Evolutionary conservation across 2,797 vertebrate genomes (phyloP), one percentile per base, ranked within the genome.

Genomic region (Huso huso): DNA sequence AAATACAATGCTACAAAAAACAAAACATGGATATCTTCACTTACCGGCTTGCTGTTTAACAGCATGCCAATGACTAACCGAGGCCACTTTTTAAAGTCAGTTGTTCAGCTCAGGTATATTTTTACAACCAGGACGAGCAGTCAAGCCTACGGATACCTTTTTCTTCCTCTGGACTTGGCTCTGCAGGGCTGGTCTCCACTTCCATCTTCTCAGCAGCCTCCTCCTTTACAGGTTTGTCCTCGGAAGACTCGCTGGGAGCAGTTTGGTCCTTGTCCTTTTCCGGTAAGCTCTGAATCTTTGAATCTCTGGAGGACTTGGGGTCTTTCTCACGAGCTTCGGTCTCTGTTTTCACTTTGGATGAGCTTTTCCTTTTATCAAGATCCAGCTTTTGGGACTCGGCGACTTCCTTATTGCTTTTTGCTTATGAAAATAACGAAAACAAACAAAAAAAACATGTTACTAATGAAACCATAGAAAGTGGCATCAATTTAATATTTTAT

Each of bases 331-430:
- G 84, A 74, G 79, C 77, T 69, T 79, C 74, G 70, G 75, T 18
- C 8, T 87, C 84, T 66, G 66, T 18, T 77, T 89, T 91, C 15
- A 87, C 72, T 71, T 86, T 87, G 67, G 70, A 61, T 1, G 75
- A 52, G 73, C 75, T 80, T 83, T 86, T 88, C 75, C 81, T 81
- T 78, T 84, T 85, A 80, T 88, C 84, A 59, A 76, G 67, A 70
- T 72, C 84, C 73, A 5, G 4, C 5, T 37, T 37, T 37, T 37
- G 37, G 48, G 81, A 66, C 62, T 82, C 70, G 7, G 71, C 73
- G 51, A 78, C 79, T 62, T 81, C 86, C 60, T 84, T 86, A 51
- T 80, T 81, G 52, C 82, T 81, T 78, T 85, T 89, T 53, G 83
- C 88, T 90, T 48, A 73, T 63, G 48, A 58, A 18, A 69, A 75